Evolutionary conservation across 2,888 invertebrate species (phyloP), one percentile per base, ranked within the genome.

Genomic region (Biston stratarius): DNA sequence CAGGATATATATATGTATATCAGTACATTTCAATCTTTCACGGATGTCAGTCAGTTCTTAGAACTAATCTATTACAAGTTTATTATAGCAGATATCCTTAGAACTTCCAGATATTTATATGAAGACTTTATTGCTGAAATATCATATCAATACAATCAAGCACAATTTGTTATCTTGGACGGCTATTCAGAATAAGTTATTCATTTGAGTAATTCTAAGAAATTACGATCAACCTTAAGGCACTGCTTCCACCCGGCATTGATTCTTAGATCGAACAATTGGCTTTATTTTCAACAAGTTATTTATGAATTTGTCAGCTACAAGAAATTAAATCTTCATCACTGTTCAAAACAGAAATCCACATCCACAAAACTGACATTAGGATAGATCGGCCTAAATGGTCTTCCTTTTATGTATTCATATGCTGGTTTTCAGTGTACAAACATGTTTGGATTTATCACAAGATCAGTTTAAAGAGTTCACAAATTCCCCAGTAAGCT

Each of bases 401-500:
- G 38, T 38, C 9, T 0, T 11, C 44, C 9, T 44, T 44, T 11
- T 44, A 24, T 24, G 1, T 24, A 24, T 24, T 24, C 24, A 1
- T 24, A 24, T 1, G 24, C 24, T 24, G 24, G 24, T 24, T 24
- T 24, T 24, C 24, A 24, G 24, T 24, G 10, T 2, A 11, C 44
- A 11, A 5, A 12, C 6, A 11, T 44, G 9, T 44, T 44, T 11
- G 1, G 44, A n/a, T 44, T 11, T 44, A 11, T 44, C 44, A 44
- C 11, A 44, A 11, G n/a, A n/a, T 44, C 2, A 10, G 15, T 15
- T 47, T 44, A 12, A n/a, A n/a, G 14, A 49, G 33, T 11, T 38
- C 42, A 45, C 55, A 44, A 45, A 53, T 61, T 53, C 12, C 11
- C 49, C n/a, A 48, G 33, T 15, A 24, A 12, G 15, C 47, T 42